Base-by-base conservation (phyloP, 2,888 invertebrate genomes). In the Pristionchus maxplancki region DNA sequence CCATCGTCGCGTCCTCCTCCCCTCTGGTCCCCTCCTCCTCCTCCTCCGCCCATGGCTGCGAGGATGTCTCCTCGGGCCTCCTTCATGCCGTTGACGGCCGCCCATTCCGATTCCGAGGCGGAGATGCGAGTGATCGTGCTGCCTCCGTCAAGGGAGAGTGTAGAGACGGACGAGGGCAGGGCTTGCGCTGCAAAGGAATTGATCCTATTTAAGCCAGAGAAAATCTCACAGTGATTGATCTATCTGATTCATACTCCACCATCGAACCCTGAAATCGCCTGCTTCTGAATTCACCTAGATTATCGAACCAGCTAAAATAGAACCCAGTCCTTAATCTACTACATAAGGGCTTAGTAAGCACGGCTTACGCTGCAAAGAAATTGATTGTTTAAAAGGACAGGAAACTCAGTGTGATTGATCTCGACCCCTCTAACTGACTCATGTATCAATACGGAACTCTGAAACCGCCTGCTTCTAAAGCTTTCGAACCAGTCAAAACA, bases 71-170 rank as follows among this genome's bases (percentile, higher is more conserved):
- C 71, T 74, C 71, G n/a, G 17, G 64, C 64, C 64, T 64, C 64
- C 31, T 64, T 64, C 31, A 64, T 64, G 11, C 64, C 64, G 40
- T 78, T 37, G 40, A 44, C 71, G 34, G 71, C 37, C 13, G 82
- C 37, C 85, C 85, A 85, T 28, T 85, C 85, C 15, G 44, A 48
- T 28, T 85, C 85, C 11, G 85, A 15, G 24, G 85, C 85, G 31
- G 85, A 85, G n/a, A 85, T 53, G 0, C 85, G 24, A n/a, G 37
- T 85, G 62, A 53, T 64, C n/a, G 48, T 85, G 62, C 44, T 40
- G 28, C 44, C 40, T 5, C 64, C 85, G 85, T 40, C 64, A 11
- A 53, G 34, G 8, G n/a, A 20, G 15, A 34, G 6, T 0, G 53
- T 9, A 4, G 82, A 82, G 5, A 83, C 82, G 17, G 82, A 83